Evolutionary conservation across 2,888 invertebrate genomes (phyloP).

Genomic region (Eilema griseolum): DNA sequence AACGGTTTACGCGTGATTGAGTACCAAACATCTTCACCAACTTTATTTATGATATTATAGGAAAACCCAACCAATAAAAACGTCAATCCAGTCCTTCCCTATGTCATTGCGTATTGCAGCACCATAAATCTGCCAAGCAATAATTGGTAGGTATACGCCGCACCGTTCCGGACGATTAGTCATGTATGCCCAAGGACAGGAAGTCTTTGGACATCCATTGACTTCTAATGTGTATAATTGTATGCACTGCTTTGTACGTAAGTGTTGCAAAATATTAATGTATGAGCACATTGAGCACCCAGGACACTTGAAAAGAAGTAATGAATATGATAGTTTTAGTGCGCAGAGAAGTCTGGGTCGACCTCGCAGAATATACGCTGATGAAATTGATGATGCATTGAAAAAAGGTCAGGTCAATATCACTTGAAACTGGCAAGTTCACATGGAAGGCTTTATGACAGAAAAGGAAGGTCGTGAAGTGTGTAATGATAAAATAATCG

Average conservation of each 20-base stretch:
- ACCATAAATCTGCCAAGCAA: slow-evolving; percentile 45
- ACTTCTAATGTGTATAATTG: slow-evolving; percentile 46
- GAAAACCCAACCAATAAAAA: not conserved
- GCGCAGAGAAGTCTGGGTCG: not conserved
- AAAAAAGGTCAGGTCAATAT: not conserved
- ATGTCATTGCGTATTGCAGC: slow-evolving; percentile 24
- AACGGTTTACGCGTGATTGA: too few relatives aligned
- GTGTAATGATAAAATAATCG: too few relatives aligned
- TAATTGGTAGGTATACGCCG: slow-evolving; percentile 39
- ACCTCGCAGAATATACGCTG: too few relatives aligned
- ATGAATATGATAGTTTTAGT: not conserved
- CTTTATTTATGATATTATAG: not conserved
- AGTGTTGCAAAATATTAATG: slow-evolving; percentile 43
- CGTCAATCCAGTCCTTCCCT: not conserved
- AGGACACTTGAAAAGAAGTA: not conserved
- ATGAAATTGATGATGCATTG: not conserved
- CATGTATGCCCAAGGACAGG: slow-evolving; percentile 56
- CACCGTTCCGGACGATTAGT: slow-evolving; percentile 54
- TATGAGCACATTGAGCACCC: too few relatives aligned
- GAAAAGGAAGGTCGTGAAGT: too few relatives aligned
- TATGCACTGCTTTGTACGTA: slow-evolving; percentile 36
- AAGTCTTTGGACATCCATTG: slow-evolving; percentile 44
- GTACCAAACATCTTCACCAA: too few relatives aligned
- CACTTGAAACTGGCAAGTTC: not conserved
- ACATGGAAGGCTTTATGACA: not conserved